Conservation (phyloP, 35 echinoderm and acorn worm genomes). For the Hemicentrotus pulcherrimus region DNA sequence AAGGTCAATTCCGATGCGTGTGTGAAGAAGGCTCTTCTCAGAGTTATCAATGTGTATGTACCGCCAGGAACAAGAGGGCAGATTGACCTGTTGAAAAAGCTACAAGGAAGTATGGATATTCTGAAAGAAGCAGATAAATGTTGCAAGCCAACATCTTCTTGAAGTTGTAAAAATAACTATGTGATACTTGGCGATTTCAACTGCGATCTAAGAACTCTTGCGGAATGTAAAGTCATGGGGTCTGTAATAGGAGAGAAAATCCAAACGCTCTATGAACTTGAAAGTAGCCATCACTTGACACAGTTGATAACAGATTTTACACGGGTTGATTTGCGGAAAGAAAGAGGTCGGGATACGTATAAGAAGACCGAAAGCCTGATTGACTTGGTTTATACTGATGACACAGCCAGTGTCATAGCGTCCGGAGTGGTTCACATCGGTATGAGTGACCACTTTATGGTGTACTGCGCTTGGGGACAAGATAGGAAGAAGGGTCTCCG, state of each 20-base stretch:
- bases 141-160: neutral
- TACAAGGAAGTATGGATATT: neutral
- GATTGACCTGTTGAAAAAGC: neutral
- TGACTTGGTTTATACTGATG: neutral
- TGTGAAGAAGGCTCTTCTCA: neutral
- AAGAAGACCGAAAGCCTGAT: neutral
- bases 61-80: constrained; percentile 2
- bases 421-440: neutral
- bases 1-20: neutral
- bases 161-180: neutral
- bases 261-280: neutral
- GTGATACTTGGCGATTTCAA: constrained; percentile 14
- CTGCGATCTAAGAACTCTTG: neutral
- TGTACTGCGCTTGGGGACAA: neutral
- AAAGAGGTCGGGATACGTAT: neutral
- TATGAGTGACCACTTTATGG: constrained; percentile 20
- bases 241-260: neutral
- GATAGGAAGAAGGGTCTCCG: neutral
- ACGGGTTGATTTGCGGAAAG: neutral
- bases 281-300: neutral
- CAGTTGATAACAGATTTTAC: neutral
- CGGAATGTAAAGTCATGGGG: neutral
- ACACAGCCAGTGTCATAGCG: neutral
- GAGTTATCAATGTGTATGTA: neutral
- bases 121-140: neutral